A percentile compares a stretch with the other conserved stretches of the same genome.
phyloP scores from a whole-genome alignment of 2,113 vertebrate genomes.

The Cyanoderma ruficeps region DNA sequence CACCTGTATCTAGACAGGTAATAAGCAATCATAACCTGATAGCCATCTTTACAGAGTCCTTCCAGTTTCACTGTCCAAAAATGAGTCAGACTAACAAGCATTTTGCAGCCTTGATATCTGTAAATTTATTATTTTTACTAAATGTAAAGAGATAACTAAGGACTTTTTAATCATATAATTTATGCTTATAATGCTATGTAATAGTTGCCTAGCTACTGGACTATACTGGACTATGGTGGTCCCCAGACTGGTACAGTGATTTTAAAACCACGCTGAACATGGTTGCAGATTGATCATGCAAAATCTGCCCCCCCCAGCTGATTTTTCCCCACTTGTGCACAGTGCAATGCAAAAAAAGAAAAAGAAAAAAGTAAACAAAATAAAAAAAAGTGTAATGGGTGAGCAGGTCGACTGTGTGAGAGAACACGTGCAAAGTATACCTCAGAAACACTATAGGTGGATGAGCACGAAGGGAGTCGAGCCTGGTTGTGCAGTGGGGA shows the following conservation, averaged over 20 bases:
- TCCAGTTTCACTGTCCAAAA: neutral
- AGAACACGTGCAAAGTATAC: conserved; percentile 97
- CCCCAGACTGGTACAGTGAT: conserved; percentile 34
- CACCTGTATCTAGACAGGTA: neutral
- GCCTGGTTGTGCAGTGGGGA: conserved; percentile 92
- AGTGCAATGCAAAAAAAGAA: conserved; percentile 78
- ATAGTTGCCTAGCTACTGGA: neutral
- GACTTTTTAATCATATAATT: neutral
- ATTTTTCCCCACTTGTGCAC: conserved; percentile 70
- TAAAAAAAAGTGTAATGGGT: conserved; percentile 71
- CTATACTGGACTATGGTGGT: neutral
- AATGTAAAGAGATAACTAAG: neutral
- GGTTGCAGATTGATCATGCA: conserved; percentile 77
- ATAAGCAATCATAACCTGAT: neutral
- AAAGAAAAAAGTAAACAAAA: conserved; percentile 34
- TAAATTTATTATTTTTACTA: neutral
- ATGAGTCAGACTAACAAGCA: neutral
- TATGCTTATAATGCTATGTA: neutral
- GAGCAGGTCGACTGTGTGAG: conserved; percentile 74
- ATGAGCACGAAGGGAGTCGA: conserved; percentile 99
- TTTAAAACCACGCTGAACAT: conserved; percentile 68
- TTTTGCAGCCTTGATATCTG: neutral
- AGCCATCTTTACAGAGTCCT: neutral
- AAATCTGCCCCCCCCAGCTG: conserved; percentile 51
- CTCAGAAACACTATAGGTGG: conserved; percentile 99